A percentile compares a stretch with the other conserved stretches of the same genome.
Evolutionary conservation across 2,888 invertebrate genomes (phyloP).

Genomic region (Stramonita haemastoma): DNA sequence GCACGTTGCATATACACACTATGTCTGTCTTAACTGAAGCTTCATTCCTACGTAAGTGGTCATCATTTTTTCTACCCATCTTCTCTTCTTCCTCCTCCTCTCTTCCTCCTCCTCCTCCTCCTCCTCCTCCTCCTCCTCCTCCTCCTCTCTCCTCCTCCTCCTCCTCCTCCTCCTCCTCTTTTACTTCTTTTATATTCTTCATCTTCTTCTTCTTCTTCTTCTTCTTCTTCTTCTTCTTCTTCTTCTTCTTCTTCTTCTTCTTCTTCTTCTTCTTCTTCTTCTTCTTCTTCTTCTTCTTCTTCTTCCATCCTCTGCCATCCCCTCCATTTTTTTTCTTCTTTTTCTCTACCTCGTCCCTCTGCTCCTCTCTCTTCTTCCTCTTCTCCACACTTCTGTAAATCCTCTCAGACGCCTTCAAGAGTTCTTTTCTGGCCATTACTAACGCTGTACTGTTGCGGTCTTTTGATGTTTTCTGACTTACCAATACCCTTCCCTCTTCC

Average conservation of each 20-base stretch:
- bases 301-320: not conserved
- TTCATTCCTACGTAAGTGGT: not conserved
- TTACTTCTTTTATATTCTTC: not conserved
- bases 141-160: not conserved
- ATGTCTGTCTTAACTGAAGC: not conserved
- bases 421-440: too few relatives aligned
- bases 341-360: not conserved
- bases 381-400: too few relatives aligned
- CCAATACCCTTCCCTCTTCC: too few relatives aligned
- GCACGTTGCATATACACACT: not conserved
- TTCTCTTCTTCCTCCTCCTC: not conserved
- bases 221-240: not conserved
- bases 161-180: not conserved
- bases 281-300: not conserved
- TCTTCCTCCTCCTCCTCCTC: not conserved
- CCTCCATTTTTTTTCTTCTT: not conserved
- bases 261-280: not conserved
- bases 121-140: not conserved
- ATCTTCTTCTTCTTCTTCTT: not conserved
- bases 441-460: too few relatives aligned
- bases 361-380: not conserved
- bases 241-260: not conserved
- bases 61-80: not conserved
- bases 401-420: too few relatives aligned
- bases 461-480: too few relatives aligned